Base-by-base conservation (phyloP, 1,140 invertebrate genomes). In the Campoletis sonorensis region DNA sequence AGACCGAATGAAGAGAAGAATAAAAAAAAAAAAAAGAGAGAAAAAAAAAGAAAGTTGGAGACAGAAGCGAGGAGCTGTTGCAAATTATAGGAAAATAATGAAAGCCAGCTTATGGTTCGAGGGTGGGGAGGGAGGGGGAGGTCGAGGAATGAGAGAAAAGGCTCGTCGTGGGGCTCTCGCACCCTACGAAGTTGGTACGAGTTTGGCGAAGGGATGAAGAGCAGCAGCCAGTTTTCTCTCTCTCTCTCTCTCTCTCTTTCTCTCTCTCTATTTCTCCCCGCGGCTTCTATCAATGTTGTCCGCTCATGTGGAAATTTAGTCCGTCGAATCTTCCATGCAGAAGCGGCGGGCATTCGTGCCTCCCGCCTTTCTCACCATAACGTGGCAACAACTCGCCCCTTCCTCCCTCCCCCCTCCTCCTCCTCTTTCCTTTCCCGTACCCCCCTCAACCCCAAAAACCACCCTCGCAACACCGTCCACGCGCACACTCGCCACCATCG, bases 11-110 rank as follows among this genome's bases (percentile, higher is more conserved):
- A 54, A 16, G 37, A 18, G 58, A 75, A 18, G 71, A 54, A 77
- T 81, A 79, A 51, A 79, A 64, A 80, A 81, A 82, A 83, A 76
- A n/a, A 54, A 16, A 30, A 18, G 58, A 75, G 11, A 54, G 37
- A 77, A 79, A 79, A 51, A 79, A 64, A 80, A 81, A 82, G 82
- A 76, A 82, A 75, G 71, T 72, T 73, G 68, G 49, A 83, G 67
- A 79, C 64, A 81, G 45, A 81, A 73, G 71, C 67, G 85, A 85
- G 87, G 30, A 79, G 84, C 85, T 89, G 89, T 91, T 90, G 87
- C 85, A 91, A 91, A 91, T 92, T 91, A 91, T 90, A 90, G 89
- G 86, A 91, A 91, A 92, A 91, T 91, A 91, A 91, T 89, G 89
- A 89, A 91, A 90, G 87, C 86, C 85, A 86, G 88, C 87, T 91